Base-by-base conservation (phyloP, 2,888 invertebrate species). In the Hirtodrosophila confusa region DNA sequence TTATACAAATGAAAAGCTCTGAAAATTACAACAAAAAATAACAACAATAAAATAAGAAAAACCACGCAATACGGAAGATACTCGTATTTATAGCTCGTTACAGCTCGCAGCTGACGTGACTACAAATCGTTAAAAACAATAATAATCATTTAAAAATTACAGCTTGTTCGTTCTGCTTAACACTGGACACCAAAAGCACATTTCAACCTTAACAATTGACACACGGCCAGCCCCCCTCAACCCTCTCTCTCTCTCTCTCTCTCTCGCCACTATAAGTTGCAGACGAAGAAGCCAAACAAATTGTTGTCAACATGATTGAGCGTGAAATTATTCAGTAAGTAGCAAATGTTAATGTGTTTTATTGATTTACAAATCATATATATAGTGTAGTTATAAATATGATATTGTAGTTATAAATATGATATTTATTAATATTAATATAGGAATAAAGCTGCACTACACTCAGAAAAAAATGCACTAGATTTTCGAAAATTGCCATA, bases 271-370 rank as follows among this genome's bases (percentile, higher is more conserved):
- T 9, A 35, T 10, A 10, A 12, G 3, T 5, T 1, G 10, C 7
- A 31, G 39, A 35, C 36, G 45, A 47, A 53, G 45, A 47, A 53
- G 27, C 43, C 51, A 33, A 36, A 41, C 12, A 48, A 60, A 54
- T 29, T 10, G 31, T 39, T 29, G 27, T 36, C 68, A 68, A n/a
- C 37, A 88, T 88, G 88, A 85, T 89, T 60, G 88, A 88, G 64
- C 84, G 78, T 11, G 88, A 88, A 72, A 89, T 89, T 31, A 79
- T 88, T 45, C 89, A 89, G 88, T 88, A 80, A 89, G 89, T 88
- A 47, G 41, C 8, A 50, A 49, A 39, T 36, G 33, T 24, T 12
- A 27, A 47, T 44, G 11, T 33, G 31, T 11, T 17, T 24, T 44
- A 43, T 17, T 17, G 17, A 17, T 17, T 17, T 17, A 17, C 17